Evolutionary conservation across 2,113 vertebrate genomes (phyloP).

Genomic region (Oceanodroma tethys): DNA sequence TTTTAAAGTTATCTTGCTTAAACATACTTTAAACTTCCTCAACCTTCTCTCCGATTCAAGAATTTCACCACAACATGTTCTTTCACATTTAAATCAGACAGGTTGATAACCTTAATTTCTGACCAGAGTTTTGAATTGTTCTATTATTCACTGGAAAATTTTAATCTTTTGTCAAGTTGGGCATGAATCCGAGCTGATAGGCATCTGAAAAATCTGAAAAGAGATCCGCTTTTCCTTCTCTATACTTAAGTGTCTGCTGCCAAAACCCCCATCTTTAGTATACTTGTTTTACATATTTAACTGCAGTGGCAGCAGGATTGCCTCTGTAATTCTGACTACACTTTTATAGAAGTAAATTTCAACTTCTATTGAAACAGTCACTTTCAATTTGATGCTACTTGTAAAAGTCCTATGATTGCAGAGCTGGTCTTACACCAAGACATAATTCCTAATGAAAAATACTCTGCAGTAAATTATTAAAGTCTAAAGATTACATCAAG

Average conservation of each 20-base stretch:
- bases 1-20: not conserved
- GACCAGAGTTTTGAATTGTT: not conserved
- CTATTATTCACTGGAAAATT: not conserved
- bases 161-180: not conserved
- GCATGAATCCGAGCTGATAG: not conserved
- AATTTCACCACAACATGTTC: not conserved
- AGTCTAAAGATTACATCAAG: not conserved
- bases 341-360: not conserved
- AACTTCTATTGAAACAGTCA: not conserved
- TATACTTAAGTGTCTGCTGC: not conserved
- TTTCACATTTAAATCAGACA: not conserved
- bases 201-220: not conserved
- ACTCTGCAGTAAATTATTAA: not conserved
- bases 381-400: not conserved
- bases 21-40: not conserved
- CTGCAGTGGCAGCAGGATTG: not conserved
- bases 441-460: not conserved
- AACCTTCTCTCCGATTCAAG: not conserved
- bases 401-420: not conserved
- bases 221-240: not conserved
- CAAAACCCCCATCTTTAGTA: not conserved
- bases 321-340: not conserved
- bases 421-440: not conserved
- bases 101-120: not conserved
- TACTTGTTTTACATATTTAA: not conserved